A percentile compares a stretch with the other conserved stretches of the same genome.
Evolutionary conservation across 2,888 invertebrate genomes (phyloP).

Genomic region (Oconnorella tubifera): DNA sequence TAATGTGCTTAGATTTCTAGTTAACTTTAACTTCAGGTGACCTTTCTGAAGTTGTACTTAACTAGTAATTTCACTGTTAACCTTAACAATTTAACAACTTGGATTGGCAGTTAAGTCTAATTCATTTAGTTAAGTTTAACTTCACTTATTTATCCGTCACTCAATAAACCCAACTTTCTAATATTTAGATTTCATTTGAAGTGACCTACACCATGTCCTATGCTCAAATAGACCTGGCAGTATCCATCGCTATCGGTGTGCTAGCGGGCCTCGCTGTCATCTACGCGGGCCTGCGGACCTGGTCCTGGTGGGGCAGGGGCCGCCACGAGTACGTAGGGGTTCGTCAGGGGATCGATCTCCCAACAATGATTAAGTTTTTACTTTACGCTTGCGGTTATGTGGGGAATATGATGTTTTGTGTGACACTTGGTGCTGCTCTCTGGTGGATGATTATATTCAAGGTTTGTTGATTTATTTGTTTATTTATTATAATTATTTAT

Average conservation of each 20-base stretch:
- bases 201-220: conserved; percentile 4
- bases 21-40: too few relatives aligned
- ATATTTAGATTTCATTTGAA: background rate
- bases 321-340: too few relatives aligned
- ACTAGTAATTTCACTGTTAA: too few relatives aligned
- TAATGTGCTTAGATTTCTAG: too few relatives aligned
- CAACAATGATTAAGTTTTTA: conserved; percentile 64
- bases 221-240: background rate
- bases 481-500: too few relatives aligned
- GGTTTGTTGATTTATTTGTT: too few relatives aligned
- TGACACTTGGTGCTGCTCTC: conserved; percentile 61
- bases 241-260: conserved; percentile 54
- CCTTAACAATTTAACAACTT: too few relatives aligned
- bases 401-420: conserved; percentile 66
- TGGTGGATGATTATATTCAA: conserved; percentile 66
- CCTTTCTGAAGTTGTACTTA: too few relatives aligned
- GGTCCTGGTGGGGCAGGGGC: conserved; percentile 67
- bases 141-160: too few relatives aligned
- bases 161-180: too few relatives aligned
- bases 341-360: conserved; percentile 63
- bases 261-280: conserved; percentile 63
- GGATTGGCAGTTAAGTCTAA: too few relatives aligned
- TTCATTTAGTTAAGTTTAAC: too few relatives aligned
- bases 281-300: conserved; percentile 66
- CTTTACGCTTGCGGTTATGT: conserved; percentile 65